Evolutionary conservation across 2,113 vertebrate species (phyloP), one percentile per base, ranked within the genome.

Genomic region (Arvicanthis niloticus): DNA sequence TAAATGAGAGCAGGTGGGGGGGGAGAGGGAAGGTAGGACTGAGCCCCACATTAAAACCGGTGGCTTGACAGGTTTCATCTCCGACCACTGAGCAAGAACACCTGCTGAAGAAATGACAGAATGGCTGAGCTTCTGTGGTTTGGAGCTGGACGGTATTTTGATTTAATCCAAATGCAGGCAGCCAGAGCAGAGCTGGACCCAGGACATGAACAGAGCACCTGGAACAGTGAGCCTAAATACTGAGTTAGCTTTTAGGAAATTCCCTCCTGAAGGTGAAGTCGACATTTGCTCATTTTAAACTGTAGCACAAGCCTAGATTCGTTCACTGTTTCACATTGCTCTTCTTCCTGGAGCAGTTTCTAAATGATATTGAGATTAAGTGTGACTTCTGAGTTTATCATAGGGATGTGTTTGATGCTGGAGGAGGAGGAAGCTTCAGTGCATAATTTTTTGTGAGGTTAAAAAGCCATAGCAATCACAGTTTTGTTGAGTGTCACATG

Each of bases 61-160:
- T 29, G 96, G 60, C 67, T 73, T 89, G 95, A 84, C 68, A 56
- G 17, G 95, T 96, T 97, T 97, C 95, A 96, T 96, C 91, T 97
- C 93, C 58, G 0, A 0, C 84, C 93, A 88, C 92, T 93, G 95
- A 96, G 34, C 77, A 92, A 97, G 91, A 91, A 88, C 58, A 75
- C 88, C 90, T 87, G 85, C 95, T 96, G 91, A 94, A 93, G 60
- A 89, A 95, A 98, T 97, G 95, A 95, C 95, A 75, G 58, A 92
- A 96, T 68, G 88, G 94, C 94, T 84, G 97, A 97, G 96, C 96
- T 93, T 93, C 78, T 34, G 91, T 84, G 77, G 29, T 96, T 93
- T 96, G 92, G 96, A 96, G 92, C n/a, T 96, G 81, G 98, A 91
- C 77, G 75, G 81, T 81, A 97, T 95, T 98, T 94, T 97, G 80